Base-by-base conservation (phyloP, 2,888 invertebrate species). In the Eupithecia abbreviata region DNA sequence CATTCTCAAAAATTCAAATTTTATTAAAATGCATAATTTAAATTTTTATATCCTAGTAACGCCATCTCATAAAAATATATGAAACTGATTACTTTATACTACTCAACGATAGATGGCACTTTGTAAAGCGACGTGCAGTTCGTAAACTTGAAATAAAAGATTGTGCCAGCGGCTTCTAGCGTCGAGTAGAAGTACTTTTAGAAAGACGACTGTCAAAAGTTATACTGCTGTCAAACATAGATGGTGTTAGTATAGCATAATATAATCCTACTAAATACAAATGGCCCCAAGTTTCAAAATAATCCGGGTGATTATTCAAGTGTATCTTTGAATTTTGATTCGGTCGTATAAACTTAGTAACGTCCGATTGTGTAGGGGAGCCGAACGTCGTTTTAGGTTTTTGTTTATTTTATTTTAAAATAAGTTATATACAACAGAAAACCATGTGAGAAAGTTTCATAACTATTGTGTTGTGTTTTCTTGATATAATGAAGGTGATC, bases 401-500 rank as follows among this genome's bases (percentile, higher is more conserved):
- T 80, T 79, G 71, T 80, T 79, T 77, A 78, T 79, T 81, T 80
- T 81, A 79, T 80, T 78, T 78, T 12, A 4, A 62, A 62, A 12
- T 51, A 41, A 51, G 7, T 30, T 55, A 72, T 80, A 74, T 77
- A 47, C 69, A 72, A 62, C 68, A 73, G 55, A 81, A 84, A 80
- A 82, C 51, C 76, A 85, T 86, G 86, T 85, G 81, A 85, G 81
- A 77, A 84, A 80, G 65, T 73, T 72, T 69, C 68, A 74, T 68
- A 58, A 79, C 68, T 66, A 66, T 75, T 72, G 77, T 76, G 77
- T 62, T 76, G 70, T 75, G 77, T 77, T 73, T 77, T 79, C 45
- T 58, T 73, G 84, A 69, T 77, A 91, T 89, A 89, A 98, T 98
- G 98, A 97, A 96, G 90, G 96, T 96, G 80, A 95, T 97, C 81